phyloP scores from a whole-genome alignment of 1,140 invertebrate genomes.

The Anastrepha obliqua region DNA sequence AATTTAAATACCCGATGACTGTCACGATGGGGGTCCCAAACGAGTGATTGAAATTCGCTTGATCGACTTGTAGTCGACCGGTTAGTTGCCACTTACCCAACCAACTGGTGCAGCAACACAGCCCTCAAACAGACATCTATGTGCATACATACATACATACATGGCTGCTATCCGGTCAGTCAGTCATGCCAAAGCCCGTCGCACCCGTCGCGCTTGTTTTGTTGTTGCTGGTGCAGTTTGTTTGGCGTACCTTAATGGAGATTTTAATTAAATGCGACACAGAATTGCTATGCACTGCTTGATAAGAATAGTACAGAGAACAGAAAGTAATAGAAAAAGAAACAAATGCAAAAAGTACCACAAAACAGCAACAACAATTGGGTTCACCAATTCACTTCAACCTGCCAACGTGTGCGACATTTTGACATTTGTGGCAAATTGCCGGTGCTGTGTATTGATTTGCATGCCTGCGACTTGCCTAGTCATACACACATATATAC shows the following conservation, averaged over 20 bases:
- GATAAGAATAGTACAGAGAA: neutral
- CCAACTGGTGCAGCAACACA: neutral
- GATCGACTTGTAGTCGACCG: constrained; percentile 6
- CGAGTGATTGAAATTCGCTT: constrained; percentile 17
- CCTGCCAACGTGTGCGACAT: constrained; percentile 17
- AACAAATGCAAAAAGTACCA: neutral
- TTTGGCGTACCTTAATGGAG: constrained; percentile 14
- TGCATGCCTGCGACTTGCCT: neutral
- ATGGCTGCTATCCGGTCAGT: neutral
- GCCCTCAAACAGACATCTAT: neutral
- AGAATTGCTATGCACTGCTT: neutral
- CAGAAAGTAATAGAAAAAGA: neutral
- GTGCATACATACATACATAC: neutral
- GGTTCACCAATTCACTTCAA: constrained; percentile 8
- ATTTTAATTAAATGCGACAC: constrained; percentile 48
- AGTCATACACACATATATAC: neutral
- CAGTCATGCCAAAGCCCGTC: neutral
- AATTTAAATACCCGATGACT: constrained; percentile 30
- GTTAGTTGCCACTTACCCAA: neutral
- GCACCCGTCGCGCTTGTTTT: neutral
- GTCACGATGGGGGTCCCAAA: constrained; percentile 41
- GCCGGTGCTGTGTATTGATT: constrained; percentile 12
- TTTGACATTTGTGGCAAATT: constrained; percentile 51
- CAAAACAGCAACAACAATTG: neutral
- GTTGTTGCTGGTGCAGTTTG: neutral